phyloP scores from a whole-genome alignment of 2,113 vertebrate genomes.

The Peromyscus polionotus region DNA sequence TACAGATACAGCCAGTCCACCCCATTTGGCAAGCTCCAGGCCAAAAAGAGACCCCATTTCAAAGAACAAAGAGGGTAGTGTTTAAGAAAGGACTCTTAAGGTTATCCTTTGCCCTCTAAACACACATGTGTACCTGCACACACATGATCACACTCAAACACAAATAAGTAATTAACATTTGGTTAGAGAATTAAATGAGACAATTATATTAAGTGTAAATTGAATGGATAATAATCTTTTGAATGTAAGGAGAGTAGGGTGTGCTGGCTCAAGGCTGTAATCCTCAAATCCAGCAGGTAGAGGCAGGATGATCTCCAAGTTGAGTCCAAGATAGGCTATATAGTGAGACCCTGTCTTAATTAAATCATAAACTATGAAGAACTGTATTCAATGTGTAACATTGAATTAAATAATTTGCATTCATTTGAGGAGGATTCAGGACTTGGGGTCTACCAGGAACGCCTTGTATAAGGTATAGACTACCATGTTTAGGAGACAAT shows the following conservation, averaged over 20 bases:
- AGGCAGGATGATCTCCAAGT: neutral
- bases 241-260: neutral
- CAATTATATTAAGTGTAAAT: constrained; percentile 8
- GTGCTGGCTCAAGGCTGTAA: neutral
- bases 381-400: neutral
- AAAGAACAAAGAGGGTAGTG: neutral
- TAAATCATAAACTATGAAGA: neutral
- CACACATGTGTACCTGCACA: neutral
- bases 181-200: constrained; percentile 23
- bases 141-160: neutral
- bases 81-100: neutral
- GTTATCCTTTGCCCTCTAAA: neutral
- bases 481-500: neutral
- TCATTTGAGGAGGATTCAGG: neutral
- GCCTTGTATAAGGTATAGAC: neutral
- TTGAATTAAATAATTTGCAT: neutral
- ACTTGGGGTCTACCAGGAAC: neutral
- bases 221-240: neutral
- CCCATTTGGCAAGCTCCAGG: neutral
- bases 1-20: neutral
- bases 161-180: constrained; percentile 24
- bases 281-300: neutral
- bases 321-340: neutral
- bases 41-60: too few relatives aligned
- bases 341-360: neutral